Evolutionary conservation across 2,113 vertebrate genomes (phyloP).

Genomic region (Rana temporaria): DNA sequence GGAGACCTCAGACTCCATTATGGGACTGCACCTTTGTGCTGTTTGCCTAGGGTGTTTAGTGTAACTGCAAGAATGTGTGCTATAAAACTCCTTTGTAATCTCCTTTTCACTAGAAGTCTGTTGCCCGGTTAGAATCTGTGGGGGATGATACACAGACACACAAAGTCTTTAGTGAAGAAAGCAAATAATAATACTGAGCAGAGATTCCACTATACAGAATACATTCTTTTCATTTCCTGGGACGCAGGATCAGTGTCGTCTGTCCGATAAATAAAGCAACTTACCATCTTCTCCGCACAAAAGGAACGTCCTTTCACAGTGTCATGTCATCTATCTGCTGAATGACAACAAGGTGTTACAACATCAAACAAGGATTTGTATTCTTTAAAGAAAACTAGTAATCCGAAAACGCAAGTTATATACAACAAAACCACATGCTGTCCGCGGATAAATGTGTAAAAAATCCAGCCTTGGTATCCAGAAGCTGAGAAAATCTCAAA

Average conservation of each 20-base stretch:
- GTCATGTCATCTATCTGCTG: not conserved
- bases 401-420: no score
- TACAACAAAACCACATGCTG: no score
- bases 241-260: not conserved
- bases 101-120: not conserved
- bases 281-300: not conserved
- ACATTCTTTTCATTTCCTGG: slow-evolving; percentile 36
- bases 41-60: slow-evolving; percentile 23
- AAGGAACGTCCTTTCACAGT: not conserved
- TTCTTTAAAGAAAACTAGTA: no score
- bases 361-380: not conserved
- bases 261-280: not conserved
- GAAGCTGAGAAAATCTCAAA: no score
- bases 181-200: not conserved
- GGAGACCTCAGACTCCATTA: not conserved
- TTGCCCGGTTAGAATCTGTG: not conserved
- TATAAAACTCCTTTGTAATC: slow-evolving; percentile 13
- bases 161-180: not conserved
- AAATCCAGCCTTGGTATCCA: no score
- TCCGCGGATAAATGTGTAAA: no score
- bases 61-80: slow-evolving; percentile 9
- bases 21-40: not conserved
- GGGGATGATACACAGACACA: not conserved
- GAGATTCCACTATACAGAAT: not conserved
- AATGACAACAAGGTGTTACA: not conserved